Evolutionary conservation across 2,888 invertebrate genomes (phyloP), one percentile per base, ranked within the genome.

Genomic region (Leucozona laternaria): DNA sequence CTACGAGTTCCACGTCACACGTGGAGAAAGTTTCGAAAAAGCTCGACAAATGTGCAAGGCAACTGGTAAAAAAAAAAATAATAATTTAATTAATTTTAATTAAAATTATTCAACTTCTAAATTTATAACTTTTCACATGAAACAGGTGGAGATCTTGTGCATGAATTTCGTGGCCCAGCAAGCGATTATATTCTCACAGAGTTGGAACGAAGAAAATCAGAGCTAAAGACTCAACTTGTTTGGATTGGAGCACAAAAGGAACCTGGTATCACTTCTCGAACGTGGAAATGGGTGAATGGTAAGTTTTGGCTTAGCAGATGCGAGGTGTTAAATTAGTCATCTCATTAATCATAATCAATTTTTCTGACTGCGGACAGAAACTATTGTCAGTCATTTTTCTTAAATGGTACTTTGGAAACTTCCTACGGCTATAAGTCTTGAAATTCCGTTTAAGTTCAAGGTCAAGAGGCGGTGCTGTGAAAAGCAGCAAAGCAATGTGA

Each of bases 181-280:
- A 91, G 91, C 40, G 91, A 92, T 80, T 93, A 91, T 90, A 94
- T 97, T 62, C 93, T 95, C 77, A 95, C 96, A 88, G 97, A 97
- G 92, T 93, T 97, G 89, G 97, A 97, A 90, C 94, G 97, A 73
- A 94, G 97, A 66, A 97, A 97, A 91, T 93, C 95, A 0, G 95
- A 95, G 82, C 92, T 97, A 45, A 97, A 97, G 91, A 97, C 97
- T 0, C 97, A 97, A 90, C 93, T 98, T 81, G 97, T 98, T 3
- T 98, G 98, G 98, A 96, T 98, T 88, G 98, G 98, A 0, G 97
- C 97, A 0, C 96, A 96, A 90, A 97, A 97, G 89, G 97, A 98
- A 89, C 97, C 97, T 0, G 95, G 96, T 31, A 94, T 96, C 78
- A 96, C 96, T 0, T 95, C 96, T 0, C 94, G 96, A 87, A 96